phyloP scores from a whole-genome alignment of 2,797 vertebrate genomes.

The Oryzias dopingdopingensis region DNA sequence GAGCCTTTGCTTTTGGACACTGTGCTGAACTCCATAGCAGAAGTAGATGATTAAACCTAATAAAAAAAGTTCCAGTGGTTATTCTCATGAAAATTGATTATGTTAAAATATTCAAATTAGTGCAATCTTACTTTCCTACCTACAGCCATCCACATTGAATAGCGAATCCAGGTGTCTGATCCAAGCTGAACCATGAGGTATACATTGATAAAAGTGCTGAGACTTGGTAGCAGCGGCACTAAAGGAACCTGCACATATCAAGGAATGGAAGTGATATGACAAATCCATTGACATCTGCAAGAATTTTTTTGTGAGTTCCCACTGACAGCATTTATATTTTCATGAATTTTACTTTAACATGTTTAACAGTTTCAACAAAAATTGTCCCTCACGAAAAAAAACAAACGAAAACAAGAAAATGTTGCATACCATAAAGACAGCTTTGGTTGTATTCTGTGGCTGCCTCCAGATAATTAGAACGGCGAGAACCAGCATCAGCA shows the following conservation, averaged over 20 bases:
- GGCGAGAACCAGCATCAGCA: slow-evolving; percentile 59
- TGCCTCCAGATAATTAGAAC: slow-evolving; percentile 81
- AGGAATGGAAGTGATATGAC: background rate
- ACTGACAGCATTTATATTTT: too few relatives aligned
- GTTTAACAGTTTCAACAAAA: background rate
- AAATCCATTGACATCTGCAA: background rate
- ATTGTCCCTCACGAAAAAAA: background rate
- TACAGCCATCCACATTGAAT: slow-evolving; percentile 68
- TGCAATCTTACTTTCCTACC: slow-evolving; percentile 39
- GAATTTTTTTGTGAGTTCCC: background rate
- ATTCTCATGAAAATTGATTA: background rate
- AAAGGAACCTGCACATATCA: slow-evolving; percentile 57
- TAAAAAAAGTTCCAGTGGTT: background rate
- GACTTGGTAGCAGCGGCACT: slow-evolving; percentile 63
- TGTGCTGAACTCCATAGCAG: slow-evolving; percentile 82
- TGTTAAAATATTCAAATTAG: background rate
- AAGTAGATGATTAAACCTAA: slow-evolving; percentile 86
- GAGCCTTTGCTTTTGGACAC: slow-evolving; percentile 73
- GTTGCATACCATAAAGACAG: slow-evolving; percentile 80
- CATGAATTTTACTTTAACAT: too few relatives aligned
- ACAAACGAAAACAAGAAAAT: background rate
- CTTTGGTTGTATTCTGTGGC: slow-evolving; percentile 76
- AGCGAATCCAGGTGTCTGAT: slow-evolving; percentile 75
- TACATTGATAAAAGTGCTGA: slow-evolving; percentile 74
- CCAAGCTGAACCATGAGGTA: slow-evolving; percentile 78